phyloP scores from a whole-genome alignment of 2,888 invertebrate species.

The Xestia rhomboidea region DNA sequence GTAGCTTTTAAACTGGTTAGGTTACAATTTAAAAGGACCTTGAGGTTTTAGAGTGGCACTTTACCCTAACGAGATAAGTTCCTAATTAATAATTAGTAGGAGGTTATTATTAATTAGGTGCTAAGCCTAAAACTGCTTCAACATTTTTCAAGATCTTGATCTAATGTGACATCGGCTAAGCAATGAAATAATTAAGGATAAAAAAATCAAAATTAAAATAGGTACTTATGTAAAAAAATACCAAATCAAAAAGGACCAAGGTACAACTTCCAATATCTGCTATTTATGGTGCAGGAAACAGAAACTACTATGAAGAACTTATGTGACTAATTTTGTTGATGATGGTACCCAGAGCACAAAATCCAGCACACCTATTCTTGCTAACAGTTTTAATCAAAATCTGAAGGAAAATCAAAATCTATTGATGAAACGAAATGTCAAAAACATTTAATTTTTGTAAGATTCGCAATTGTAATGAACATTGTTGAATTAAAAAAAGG shows the following conservation, averaged over 20 bases:
- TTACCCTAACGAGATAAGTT: constrained; percentile 18
- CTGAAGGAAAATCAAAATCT: not conserved
- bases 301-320: not conserved
- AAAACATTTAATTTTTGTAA: no score
- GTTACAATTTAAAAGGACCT: constrained; percentile 27
- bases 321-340: no score
- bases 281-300: not conserved
- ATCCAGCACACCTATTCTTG: no score
- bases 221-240: not conserved
- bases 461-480: no score
- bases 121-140: not conserved
- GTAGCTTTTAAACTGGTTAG: constrained; percentile 46
- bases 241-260: no score
- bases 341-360: no score
- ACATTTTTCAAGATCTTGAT: not conserved
- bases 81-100: no score
- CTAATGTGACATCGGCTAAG: not conserved
- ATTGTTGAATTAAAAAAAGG: no score
- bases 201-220: not conserved
- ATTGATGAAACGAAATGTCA: not conserved
- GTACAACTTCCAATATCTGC: not conserved
- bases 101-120: constrained; percentile 30
- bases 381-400: not conserved
- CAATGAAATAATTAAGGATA: not conserved
- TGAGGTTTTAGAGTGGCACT: constrained; percentile 37